phyloP scores from a whole-genome alignment of 1,140 invertebrate genomes.

The Diachasma alloeum region DNA sequence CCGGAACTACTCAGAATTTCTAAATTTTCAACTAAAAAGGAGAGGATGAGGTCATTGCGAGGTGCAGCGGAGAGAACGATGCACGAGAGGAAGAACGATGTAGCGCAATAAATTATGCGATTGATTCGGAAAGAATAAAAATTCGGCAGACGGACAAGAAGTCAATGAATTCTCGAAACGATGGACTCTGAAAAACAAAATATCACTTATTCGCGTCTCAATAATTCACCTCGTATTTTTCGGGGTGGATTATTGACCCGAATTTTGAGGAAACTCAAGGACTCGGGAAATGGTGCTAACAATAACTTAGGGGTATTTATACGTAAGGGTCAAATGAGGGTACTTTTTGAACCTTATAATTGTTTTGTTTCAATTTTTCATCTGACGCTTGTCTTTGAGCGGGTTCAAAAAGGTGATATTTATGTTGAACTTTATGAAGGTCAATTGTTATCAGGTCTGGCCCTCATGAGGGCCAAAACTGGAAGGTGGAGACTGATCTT shows the following conservation, averaged over 20 bases:
- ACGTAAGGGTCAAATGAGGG: too few relatives aligned
- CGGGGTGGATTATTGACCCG: conserved; percentile 28
- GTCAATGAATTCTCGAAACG: background rate
- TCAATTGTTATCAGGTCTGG: too few relatives aligned
- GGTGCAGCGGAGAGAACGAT: background rate
- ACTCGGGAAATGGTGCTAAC: conserved; percentile 44
- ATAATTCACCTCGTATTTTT: background rate
- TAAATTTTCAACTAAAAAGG: conserved; percentile 33
- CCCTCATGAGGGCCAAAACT: too few relatives aligned
- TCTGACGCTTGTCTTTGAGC: too few relatives aligned
- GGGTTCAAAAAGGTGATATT: too few relatives aligned
- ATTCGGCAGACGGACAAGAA: conserved; percentile 28
- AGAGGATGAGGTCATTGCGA: background rate
- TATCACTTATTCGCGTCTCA: background rate
- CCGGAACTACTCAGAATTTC: conserved; percentile 37
- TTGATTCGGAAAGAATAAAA: conserved; percentile 14
- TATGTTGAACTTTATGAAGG: too few relatives aligned
- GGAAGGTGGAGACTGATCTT: too few relatives aligned
- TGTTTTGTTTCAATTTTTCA: too few relatives aligned
- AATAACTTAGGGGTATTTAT: too few relatives aligned
- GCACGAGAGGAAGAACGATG: background rate
- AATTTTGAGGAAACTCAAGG: conserved; percentile 28
- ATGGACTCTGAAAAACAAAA: background rate
- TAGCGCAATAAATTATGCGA: conserved; percentile 25
- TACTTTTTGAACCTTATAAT: too few relatives aligned